Evolutionary conservation across 2,113 vertebrate species (phyloP).

Genomic region (Prunella himalayana): DNA sequence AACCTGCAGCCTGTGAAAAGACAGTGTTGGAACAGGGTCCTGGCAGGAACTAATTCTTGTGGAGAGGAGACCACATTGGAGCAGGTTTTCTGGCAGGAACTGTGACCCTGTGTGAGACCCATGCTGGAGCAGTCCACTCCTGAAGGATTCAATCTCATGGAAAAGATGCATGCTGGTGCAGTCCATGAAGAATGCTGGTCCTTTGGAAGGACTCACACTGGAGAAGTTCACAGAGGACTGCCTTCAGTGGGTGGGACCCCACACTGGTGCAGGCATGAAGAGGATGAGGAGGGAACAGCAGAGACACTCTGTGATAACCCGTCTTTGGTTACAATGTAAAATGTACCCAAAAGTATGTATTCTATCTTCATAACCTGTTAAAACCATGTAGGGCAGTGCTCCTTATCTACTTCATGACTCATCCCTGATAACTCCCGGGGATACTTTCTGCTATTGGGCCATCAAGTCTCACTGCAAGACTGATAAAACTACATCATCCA

Average conservation of each 20-base stretch:
- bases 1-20: neutral
- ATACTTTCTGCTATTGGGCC: neutral
- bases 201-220: neutral
- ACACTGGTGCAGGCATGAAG: accelerated
- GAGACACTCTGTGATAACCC: neutral
- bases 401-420: neutral
- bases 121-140: neutral
- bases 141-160: neutral
- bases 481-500: neutral
- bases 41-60: neutral
- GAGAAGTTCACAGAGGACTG: neutral
- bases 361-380: neutral
- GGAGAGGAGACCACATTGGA: neutral
- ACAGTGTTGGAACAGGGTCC: neutral
- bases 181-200: neutral
- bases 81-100: neutral
- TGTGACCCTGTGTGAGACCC: neutral
- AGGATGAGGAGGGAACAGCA: neutral
- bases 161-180: neutral
- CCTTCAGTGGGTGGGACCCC: neutral
- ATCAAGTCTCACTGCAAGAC: neutral
- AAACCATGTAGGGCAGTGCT: neutral
- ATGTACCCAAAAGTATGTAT: neutral
- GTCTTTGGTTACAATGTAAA: neutral
- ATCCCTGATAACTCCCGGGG: neutral